Conservation (phyloP, 2,113 vertebrate genomes). For the Esox niger region DNA sequence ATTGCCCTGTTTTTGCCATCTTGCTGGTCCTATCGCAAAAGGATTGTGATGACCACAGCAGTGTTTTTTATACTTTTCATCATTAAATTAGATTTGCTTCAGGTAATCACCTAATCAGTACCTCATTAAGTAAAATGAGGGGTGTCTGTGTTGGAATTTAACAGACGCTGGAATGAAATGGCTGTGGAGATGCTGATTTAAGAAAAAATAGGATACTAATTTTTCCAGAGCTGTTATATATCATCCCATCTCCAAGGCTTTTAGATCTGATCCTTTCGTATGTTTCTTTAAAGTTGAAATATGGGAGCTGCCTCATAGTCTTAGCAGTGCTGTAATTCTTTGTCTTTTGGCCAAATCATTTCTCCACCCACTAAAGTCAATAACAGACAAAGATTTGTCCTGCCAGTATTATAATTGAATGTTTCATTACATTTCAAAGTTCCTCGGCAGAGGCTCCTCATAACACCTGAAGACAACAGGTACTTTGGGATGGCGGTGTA, state of each 20-base stretch:
- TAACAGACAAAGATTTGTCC: neutral
- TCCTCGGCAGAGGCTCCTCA: neutral
- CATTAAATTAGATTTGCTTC: too few species aligned
- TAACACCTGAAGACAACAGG: neutral
- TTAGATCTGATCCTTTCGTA: constrained; percentile 5
- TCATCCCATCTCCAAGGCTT: constrained; percentile 3
- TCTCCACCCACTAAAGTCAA: neutral
- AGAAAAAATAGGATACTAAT: too few species aligned
- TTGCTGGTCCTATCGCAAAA: too few species aligned
- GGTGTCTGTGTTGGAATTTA: too few species aligned
- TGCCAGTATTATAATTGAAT: constrained; percentile 8
- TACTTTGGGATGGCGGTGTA: neutral
- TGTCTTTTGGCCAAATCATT: neutral
- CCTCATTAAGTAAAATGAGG: too few species aligned
- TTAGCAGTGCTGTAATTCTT: constrained; percentile 1
- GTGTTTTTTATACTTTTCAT: too few species aligned
- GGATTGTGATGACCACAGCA: too few species aligned
- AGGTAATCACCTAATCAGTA: too few species aligned
- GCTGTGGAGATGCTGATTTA: too few species aligned
- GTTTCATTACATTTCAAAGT: neutral
- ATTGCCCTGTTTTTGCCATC: too few species aligned
- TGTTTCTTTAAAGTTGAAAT: neutral
- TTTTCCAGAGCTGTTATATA: too few species aligned
- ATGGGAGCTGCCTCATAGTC: neutral
- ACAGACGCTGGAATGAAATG: too few species aligned